Percentiles rank a stretch among this genome's conserved stretches.
Conservation (phyloP, 2,113 vertebrate species). For the Ranitomeya imitator region DNA sequence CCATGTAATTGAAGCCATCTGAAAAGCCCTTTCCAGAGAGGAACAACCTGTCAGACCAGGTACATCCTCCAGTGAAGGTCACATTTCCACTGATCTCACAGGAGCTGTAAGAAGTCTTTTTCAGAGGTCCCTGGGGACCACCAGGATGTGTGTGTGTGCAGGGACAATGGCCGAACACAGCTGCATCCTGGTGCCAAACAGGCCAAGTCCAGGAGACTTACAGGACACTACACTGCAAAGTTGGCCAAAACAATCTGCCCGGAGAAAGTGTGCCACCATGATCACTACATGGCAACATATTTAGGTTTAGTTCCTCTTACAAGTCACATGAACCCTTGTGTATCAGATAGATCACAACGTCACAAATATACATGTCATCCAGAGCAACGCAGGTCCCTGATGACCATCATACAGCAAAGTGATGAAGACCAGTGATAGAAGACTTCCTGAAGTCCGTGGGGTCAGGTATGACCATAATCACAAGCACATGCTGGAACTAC, state of each 20-base stretch:
- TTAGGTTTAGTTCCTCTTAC: too few relatives aligned
- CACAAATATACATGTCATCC: background rate
- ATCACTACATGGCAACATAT: background rate
- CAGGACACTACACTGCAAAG: background rate
- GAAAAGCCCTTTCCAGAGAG: slow-evolving; percentile 35
- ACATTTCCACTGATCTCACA: background rate
- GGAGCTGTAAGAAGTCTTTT: background rate
- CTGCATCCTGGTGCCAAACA: slow-evolving; percentile 24
- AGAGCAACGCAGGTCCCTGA: background rate
- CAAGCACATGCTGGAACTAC: background rate
- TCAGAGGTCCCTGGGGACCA: background rate
- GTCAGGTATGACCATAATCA: background rate
- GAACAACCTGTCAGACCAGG: slow-evolving; percentile 55
- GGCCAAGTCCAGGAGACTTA: background rate
- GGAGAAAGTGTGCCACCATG: background rate
- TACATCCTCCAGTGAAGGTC: slow-evolving; percentile 10
- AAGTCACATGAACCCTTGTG: too few relatives aligned
- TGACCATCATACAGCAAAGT: background rate
- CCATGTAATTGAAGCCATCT: slow-evolving; percentile 24
- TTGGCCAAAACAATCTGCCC: background rate
- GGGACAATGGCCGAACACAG: background rate
- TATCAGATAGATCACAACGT: too few relatives aligned
- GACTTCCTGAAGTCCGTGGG: background rate
- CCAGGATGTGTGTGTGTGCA: background rate
- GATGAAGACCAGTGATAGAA: background rate